phyloP scores from a whole-genome alignment of 1,140 invertebrate species.

The Ceratina japonica region DNA sequence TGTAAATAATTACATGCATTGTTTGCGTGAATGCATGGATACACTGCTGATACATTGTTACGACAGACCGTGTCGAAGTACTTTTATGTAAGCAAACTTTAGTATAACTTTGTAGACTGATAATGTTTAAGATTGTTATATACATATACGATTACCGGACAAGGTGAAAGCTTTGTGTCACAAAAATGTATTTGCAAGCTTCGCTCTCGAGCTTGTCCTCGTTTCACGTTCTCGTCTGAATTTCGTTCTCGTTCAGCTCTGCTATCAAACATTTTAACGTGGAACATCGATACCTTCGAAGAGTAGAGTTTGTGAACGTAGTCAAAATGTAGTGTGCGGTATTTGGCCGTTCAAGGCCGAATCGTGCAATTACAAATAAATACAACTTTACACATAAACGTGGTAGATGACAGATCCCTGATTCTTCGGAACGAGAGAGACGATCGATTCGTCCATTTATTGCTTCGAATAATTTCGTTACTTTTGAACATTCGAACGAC shows the following conservation, averaged over 20 bases:
- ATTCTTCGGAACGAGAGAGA: background rate
- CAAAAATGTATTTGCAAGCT: conserved; percentile 65
- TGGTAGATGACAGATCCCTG: conserved; percentile 26
- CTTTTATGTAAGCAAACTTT: conserved; percentile 66
- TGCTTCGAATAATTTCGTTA: too few relatives aligned
- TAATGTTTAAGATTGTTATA: conserved; percentile 75
- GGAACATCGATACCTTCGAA: conserved; percentile 48
- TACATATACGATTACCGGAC: too few relatives aligned
- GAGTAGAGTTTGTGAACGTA: conserved; percentile 69
- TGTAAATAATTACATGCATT: conserved; percentile 69
- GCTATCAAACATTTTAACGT: background rate
- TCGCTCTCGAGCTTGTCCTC: conserved; percentile 49
- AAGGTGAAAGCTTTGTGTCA: conserved; percentile 55
- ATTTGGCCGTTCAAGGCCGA: conserved; percentile 66
- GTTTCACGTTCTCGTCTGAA: conserved; percentile 31
- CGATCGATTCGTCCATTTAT: background rate
- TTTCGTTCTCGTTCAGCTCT: background rate
- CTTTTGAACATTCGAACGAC: too few relatives aligned
- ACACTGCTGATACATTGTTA: conserved; percentile 65
- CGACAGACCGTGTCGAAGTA: conserved; percentile 55
- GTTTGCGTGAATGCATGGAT: conserved; percentile 68
- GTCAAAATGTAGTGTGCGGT: conserved; percentile 74
- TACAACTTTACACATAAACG: conserved; percentile 71
- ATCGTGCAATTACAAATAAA: conserved; percentile 73
- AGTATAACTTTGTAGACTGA: conserved; percentile 78